Base-by-base conservation (phyloP, 2,797 vertebrate species). In the Helicolenus hilgendorfi region DNA sequence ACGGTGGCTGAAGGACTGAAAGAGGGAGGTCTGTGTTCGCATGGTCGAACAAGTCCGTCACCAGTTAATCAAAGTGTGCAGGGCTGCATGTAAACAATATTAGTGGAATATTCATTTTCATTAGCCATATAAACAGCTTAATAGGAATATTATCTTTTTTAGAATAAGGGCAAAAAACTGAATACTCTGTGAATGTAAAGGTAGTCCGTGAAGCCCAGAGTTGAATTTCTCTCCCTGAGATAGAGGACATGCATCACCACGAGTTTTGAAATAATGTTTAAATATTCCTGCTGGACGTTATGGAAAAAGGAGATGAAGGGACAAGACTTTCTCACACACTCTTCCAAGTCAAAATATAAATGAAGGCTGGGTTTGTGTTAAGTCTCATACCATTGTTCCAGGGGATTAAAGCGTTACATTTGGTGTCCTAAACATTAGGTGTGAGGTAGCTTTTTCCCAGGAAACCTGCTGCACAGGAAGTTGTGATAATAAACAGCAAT, bases 401-500 rank as follows among this genome's bases (percentile, higher is more conserved):
- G 13, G 20, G 45, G 31, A 84, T 49, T 33, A 71, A 65, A 70
- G 14, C n/a, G 7, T 76, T 38, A 2, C 60, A 64, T 56, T 41
- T 31, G 11, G 7, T 56, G 29, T 73, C 45, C 33, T 15, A 18
- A 81, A 68, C 72, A 63, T 7, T 11, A 6, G 4, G 5, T 27
- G 53, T 67, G 45, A 45, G 45, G 36, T 31, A 15, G 22, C 14
- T 38, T 81, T 64, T 80, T 63, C 79, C 7, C 31, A 49, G 26
- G 67, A 77, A 56, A 56, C 45, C 8, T 18, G 56, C 31, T 63
- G 26, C 24, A 13, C 53, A 79, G 84, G 79, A 79, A 62, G n/a
- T 83, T 5, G 24, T 63, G 38, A 65, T 83, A 73, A 82, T 81
- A 78, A 82, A 74, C 71, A 76, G 65, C 79, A 91, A 72, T 72